phyloP scores from a whole-genome alignment of 2,113 vertebrate genomes.

The Melanostigma gelatinosum region DNA sequence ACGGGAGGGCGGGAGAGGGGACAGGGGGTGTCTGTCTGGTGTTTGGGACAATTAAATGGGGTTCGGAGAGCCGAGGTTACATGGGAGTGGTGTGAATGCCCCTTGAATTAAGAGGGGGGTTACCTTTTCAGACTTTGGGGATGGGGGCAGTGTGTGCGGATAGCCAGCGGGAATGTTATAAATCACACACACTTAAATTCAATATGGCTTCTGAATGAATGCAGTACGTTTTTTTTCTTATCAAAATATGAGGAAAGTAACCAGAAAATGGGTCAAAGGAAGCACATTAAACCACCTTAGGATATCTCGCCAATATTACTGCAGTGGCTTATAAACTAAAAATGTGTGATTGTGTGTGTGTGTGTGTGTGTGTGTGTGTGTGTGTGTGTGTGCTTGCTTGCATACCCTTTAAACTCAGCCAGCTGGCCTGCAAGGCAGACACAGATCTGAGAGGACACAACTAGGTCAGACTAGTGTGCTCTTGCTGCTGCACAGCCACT shows the following conservation, averaged over 20 bases:
- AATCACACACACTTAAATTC: conserved; percentile 1
- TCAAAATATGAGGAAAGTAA: background rate
- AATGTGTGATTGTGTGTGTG: background rate
- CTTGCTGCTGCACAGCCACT: conserved; percentile 47
- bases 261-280: background rate
- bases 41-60: conserved; percentile 52
- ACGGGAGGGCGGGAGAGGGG: conserved; percentile 9
- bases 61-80: conserved; percentile 43
- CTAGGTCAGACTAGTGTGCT: conserved; percentile 65
- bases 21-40: conserved; percentile 58
- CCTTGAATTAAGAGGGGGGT: conserved; percentile 20
- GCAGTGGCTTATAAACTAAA: conserved; percentile 20
- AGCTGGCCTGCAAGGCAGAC: conserved; percentile 66
- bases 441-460: conserved; percentile 75
- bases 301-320: conserved; percentile 1
- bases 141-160: background rate
- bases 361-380: conserved; percentile 6
- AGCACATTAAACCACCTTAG: conserved; percentile 8
- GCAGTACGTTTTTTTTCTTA: background rate
- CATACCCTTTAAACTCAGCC: conserved; percentile 45
- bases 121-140: conserved; percentile 17
- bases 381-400: background rate
- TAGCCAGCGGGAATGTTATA: conserved; percentile 21
- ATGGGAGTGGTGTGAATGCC: conserved; percentile 46
- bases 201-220: background rate